Base-by-base conservation (phyloP, 92 coral and sea anemone species). In the Bergia sp. region DNA sequence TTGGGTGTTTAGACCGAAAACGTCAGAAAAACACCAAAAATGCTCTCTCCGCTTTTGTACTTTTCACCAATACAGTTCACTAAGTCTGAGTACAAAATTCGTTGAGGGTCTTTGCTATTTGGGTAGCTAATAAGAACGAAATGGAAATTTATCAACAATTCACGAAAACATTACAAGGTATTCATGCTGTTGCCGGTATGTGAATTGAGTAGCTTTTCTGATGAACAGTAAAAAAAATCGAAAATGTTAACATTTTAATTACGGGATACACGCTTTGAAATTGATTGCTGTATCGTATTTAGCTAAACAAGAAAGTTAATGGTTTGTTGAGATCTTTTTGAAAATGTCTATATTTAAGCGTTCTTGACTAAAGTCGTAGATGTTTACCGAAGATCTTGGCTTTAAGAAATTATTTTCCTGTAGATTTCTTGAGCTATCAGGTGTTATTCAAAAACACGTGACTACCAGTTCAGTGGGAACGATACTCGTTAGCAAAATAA, bases 221-320 rank as follows among this genome's bases (percentile, higher is more conserved):
- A 29, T 29, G 29, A 29, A 37, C 47, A 37, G 43, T 61, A 58
- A 41, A 7, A 36, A 36, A 5, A 9, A 47, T 29, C 4, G 65
- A 44, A 73, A 89, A 80, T 80, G 86, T 86, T 88, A 89, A 89
- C 84, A 79, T 69, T 91, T 58, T 89, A 80, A 85, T 91, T 89
- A 85, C 66, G 64, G 85, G 85, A 72, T 89, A 90, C 87, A 75
- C 90, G 90, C 88, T 89, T 80, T 80, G 13, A 4, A 80, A 80
- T 55, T 89, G 84, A 80, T 78, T 80, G 91, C 80, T 80, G 91
- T 73, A 23, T 91, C 88, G 64, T 89, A 67, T 71, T 71, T 69
- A 71, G 78, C 87, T 53, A 84, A 83, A 91, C 88, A 83, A 69
- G 65, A 50, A 36, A 42, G 76, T 89, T 91, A 85, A 91, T 89